Evolutionary conservation across 2,113 vertebrate species (phyloP).

Genomic region (Dipodomys ordii): DNA sequence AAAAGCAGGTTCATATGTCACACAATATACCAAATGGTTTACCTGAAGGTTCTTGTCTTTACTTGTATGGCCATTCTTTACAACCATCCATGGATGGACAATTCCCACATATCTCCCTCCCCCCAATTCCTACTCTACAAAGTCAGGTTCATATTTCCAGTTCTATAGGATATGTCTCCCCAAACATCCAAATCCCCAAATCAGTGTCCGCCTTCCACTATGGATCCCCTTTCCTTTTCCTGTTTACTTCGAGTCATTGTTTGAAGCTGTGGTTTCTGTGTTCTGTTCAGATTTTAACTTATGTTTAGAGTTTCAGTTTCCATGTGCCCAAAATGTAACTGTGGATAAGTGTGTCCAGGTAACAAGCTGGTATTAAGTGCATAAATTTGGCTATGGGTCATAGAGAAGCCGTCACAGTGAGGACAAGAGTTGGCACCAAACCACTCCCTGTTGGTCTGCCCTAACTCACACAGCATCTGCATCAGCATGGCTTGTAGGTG

Average conservation of each 20-base stretch:
- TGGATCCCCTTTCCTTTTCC: not conserved
- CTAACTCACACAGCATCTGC: not conserved
- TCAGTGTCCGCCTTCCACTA: not conserved
- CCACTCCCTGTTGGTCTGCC: conserved; percentile 18
- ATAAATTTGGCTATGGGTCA: conserved; percentile 10
- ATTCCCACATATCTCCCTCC: not conserved
- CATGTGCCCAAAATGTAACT: not conserved
- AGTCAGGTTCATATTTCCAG: not conserved
- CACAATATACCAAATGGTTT: not conserved
- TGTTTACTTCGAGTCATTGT: not conserved
- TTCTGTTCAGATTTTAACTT: not conserved
- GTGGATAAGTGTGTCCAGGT: not conserved
- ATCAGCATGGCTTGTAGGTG: conserved; percentile 18
- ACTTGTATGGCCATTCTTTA: conserved; percentile 27
- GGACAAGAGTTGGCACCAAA: conserved; percentile 59
- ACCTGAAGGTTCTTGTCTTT: not conserved
- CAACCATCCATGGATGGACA: not conserved
- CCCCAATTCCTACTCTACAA: not conserved
- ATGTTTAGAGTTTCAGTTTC: not conserved
- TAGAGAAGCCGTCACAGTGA: conserved; percentile 33
- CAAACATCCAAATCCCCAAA: not conserved
- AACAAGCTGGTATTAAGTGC: conserved; percentile 7
- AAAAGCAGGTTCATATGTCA: not conserved
- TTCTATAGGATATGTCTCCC: not conserved
- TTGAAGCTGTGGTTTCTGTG: not conserved